Conservation (phyloP, 2,113 vertebrate species). For the Phodopus roborovskii region DNA sequence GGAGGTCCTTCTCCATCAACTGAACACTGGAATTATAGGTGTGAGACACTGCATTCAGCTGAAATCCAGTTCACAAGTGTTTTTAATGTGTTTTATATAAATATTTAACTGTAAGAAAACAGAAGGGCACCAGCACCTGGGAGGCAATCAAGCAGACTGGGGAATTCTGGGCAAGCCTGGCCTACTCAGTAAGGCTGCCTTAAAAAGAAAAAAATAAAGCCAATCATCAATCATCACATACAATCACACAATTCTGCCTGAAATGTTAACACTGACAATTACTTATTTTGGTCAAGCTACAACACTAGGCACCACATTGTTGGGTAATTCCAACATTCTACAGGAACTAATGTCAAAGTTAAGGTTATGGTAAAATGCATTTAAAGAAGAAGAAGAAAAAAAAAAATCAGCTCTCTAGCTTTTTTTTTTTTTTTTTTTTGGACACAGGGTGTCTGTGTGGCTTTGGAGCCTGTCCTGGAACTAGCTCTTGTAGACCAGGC, state of each 20-base stretch:
- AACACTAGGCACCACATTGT: neutral
- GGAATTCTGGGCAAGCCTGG: neutral
- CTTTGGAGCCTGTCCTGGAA: no score
- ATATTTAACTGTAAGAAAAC: neutral
- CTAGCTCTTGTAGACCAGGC: no score
- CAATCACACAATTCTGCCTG: neutral
- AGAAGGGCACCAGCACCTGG: neutral
- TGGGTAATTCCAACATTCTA: neutral
- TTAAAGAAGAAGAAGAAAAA: no score
- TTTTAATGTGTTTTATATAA: neutral
- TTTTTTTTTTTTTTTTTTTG: no score
- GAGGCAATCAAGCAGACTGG: neutral
- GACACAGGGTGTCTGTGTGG: no score
- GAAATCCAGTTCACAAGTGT: conserved; percentile 37
- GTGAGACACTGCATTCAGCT: neutral
- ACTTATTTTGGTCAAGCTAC: conserved; percentile 31
- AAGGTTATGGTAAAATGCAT: neutral
- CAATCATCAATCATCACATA: neutral
- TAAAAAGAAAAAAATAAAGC: neutral
- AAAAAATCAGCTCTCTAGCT: neutral
- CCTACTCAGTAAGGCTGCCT: neutral
- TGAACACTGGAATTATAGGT: neutral
- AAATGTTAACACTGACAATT: conserved; percentile 33
- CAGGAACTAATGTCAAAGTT: neutral
- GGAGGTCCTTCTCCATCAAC: neutral